phyloP scores from a whole-genome alignment of 2,113 vertebrate species.

The Furnarius figulus region DNA sequence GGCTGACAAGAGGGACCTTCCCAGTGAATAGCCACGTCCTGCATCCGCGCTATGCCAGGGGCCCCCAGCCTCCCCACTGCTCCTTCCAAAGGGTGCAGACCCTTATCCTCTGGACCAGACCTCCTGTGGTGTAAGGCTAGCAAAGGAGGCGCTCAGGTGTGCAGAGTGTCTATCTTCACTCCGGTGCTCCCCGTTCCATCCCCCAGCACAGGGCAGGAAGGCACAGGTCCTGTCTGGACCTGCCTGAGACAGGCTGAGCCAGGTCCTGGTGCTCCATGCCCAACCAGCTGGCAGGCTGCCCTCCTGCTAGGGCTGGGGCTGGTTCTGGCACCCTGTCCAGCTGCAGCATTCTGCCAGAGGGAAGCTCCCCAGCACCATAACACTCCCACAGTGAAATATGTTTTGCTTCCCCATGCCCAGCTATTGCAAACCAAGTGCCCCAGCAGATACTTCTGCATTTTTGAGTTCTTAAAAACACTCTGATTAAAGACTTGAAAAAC shows the following conservation, averaged over 20 bases:
- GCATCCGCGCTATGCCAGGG: fast-evolving
- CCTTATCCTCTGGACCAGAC: fast-evolving
- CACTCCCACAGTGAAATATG: fast-evolving
- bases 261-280: fast-evolving
- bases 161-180: fast-evolving
- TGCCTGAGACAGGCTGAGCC: fast-evolving
- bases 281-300: background rate
- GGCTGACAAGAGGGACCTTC: fast-evolving
- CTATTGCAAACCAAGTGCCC: background rate
- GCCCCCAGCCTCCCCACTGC: fast-evolving
- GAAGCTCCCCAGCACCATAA: fast-evolving
- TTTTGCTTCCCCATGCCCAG: fast-evolving
- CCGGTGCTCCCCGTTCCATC: fast-evolving
- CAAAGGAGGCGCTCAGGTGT: fast-evolving
- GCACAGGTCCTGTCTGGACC: fast-evolving
- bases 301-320: fast-evolving
- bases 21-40: fast-evolving
- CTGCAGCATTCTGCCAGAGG: background rate
- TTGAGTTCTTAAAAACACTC: background rate
- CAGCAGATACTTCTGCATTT: background rate
- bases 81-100: background rate
- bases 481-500: background rate
- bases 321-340: fast-evolving
- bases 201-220: fast-evolving
- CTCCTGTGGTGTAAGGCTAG: fast-evolving